These are phyloP conservation scores for Tholera decimalis DNA, from an alignment of 2,888 invertebrate species.

Conservation along the genomic window DNA sequence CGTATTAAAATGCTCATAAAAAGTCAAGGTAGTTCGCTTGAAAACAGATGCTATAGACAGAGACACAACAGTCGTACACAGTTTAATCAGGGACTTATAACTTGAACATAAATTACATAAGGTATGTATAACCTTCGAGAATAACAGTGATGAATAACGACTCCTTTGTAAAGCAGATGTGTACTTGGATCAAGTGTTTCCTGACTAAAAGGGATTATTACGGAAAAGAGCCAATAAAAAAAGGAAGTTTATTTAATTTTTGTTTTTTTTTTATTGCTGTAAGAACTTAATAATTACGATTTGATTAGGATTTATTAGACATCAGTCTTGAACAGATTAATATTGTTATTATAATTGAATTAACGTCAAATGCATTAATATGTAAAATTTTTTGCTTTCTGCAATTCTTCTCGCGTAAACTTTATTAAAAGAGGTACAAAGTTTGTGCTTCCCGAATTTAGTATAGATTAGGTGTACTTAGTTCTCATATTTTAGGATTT, in stretches of 20 bases:
- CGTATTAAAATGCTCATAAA: slow-evolving; percentile 28
- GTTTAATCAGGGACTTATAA: slow-evolving; percentile 26
- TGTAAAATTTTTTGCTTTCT: no score
- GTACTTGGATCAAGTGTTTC: slow-evolving; percentile 11
- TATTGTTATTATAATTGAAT: no score
- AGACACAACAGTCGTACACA: slow-evolving; percentile 20
- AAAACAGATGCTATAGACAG: slow-evolving; percentile 50
- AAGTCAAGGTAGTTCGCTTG: slow-evolving; percentile 4
- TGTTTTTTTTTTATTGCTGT: no score
- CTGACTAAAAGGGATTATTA: slow-evolving; percentile 18
- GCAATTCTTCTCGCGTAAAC: no score
- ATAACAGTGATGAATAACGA: slow-evolving; percentile 19
- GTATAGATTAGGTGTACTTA: no score
- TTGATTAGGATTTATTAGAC: background rate
- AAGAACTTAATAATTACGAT: no score
- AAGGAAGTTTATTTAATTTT: slow-evolving; percentile 22
- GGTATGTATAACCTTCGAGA: background rate
- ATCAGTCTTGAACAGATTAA: no score
- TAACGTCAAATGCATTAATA: no score
- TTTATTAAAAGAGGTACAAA: no score
- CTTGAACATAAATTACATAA: slow-evolving; percentile 10
- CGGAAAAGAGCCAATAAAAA: slow-evolving; percentile 5
- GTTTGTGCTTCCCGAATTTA: no score
- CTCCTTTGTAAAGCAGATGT: background rate
- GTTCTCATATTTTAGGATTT: no score